Evolutionary conservation across 2,113 vertebrate species (phyloP).

Genomic region (Epinephelus fuscoguttatus): DNA sequence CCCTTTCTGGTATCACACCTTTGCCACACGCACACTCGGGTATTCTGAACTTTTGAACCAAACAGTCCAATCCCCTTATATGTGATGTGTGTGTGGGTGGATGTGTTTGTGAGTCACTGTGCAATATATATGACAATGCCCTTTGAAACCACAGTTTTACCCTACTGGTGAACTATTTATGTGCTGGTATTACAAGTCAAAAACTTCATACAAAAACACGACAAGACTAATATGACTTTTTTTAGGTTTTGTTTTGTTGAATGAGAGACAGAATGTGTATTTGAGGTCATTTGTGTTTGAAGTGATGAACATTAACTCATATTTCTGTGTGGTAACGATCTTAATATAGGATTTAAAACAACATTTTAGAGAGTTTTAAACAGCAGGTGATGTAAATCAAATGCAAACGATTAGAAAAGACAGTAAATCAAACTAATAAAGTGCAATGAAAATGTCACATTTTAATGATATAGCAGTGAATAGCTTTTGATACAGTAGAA

Average conservation of each 20-base stretch:
- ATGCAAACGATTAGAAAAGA: not conserved
- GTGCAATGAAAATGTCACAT: not conserved
- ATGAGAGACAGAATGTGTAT: not conserved
- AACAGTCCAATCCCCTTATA: constrained; percentile 27
- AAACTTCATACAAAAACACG: not conserved
- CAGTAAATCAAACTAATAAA: not conserved
- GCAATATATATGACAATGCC: not conserved
- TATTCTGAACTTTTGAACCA: constrained; percentile 31
- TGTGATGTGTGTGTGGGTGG: not conserved
- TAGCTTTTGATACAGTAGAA: not conserved
- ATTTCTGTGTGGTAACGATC: not conserved
- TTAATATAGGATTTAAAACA: not conserved
- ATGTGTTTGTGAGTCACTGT: constrained; percentile 4
- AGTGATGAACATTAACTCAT: not conserved
- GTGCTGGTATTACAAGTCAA: not conserved
- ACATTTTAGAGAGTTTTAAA: not conserved
- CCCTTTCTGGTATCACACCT: not conserved
- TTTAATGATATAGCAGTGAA: not conserved
- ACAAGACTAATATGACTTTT: not conserved
- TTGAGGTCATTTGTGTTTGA: not conserved
- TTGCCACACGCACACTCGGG: not conserved
- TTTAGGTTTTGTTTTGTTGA: not conserved
- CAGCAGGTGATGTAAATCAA: not conserved
- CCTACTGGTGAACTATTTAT: not conserved
- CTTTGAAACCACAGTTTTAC: constrained; percentile 1